Evolutionary conservation across 2,113 vertebrate species (phyloP), one percentile per base, ranked within the genome.

Genomic region (Saguinus midas): DNA sequence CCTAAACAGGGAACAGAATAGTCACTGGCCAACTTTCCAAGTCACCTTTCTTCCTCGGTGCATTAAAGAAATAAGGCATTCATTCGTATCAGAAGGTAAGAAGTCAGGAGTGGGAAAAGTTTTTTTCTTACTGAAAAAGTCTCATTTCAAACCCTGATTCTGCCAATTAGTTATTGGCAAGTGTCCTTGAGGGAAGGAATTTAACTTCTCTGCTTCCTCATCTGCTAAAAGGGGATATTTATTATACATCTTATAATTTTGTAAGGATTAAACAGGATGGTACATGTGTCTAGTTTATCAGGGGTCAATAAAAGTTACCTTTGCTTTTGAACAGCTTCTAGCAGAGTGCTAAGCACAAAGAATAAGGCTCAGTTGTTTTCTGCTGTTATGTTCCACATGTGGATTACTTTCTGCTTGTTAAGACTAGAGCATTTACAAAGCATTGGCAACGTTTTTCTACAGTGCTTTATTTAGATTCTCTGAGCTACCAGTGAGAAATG

Each of bases 1-100:
- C 79, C n/a, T 85, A 4, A 97, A 5, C 8, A 50, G 95, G 91
- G 95, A 72, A 96, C 23, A 88, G 78, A 96, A 91, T 81, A 20
- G 37, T 72, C 37, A 73, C 8, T 35, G 29, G 52, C 12, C 81
- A 55, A 58, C 17, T 84, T 94, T 45, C 16, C 58, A 80, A 78
- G n/a, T 40, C 32, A 85, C 66, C 32, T 78, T 92, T 40, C 52
- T 75, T 64, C 55, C 35, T 78, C 21, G 1, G 5, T n/a, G 27
- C 11, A 20, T 20, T 78, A 70, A 43, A 25, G 68, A 86, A 97
- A 87, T 35, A 10, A 79, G 12, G 5, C 20, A 1, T 92, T 93
- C 35, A 10, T 73, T 88, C 89, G 84, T 79, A 58, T 79, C 23
- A 82, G 48, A 97, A 87, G 58, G 45, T 91, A 50, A 90, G 32